phyloP scores from a whole-genome alignment of 2,797 vertebrate genomes.

The Sebastes trivittatus region DNA sequence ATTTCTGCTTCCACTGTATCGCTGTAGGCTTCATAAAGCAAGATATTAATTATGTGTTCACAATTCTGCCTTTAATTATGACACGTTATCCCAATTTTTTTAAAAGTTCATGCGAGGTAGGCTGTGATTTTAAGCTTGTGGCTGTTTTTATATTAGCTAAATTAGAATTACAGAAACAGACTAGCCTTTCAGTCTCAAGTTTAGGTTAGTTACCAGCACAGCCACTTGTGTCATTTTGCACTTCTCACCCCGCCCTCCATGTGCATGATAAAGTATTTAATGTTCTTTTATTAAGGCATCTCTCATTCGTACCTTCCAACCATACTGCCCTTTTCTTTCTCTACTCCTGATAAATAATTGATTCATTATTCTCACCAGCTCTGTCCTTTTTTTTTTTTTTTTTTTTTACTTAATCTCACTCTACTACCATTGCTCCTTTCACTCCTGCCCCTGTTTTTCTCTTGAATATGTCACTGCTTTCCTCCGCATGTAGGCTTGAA shows the following conservation, averaged over 20 bases:
- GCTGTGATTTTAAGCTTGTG: conserved; percentile 23
- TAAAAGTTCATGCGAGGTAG: conserved; percentile 12
- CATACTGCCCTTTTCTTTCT: conserved; percentile 51
- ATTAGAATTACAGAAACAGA: conserved; percentile 36
- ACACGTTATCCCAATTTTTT: conserved; percentile 4
- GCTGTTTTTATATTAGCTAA: conserved; percentile 39
- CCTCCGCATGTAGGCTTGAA: conserved; percentile 29
- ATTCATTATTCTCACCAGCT: conserved; percentile 62
- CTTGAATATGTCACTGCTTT: conserved; percentile 50
- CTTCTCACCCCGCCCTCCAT: neutral
- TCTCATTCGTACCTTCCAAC: conserved; percentile 42
- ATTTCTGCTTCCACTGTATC: neutral
- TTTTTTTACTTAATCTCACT: conserved; percentile 39
- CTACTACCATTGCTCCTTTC: conserved; percentile 39
- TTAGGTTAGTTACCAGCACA: conserved; percentile 2
- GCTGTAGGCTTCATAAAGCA: conserved; percentile 17
- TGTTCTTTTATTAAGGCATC: conserved; percentile 34
- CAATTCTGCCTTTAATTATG: conserved; percentile 23
- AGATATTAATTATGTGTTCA: conserved; percentile 43
- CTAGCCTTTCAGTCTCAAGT: conserved; percentile 1
- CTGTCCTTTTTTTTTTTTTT: conserved; percentile 22
- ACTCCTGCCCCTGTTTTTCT: conserved; percentile 45
- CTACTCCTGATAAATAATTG: conserved; percentile 66
- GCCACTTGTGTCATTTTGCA: conserved; percentile 6
- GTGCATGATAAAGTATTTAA: conserved; percentile 28